Percentiles rank a stretch among this genome's conserved stretches.
phyloP scores from a whole-genome alignment of 2,888 invertebrate species.

The Euclidia mi region DNA sequence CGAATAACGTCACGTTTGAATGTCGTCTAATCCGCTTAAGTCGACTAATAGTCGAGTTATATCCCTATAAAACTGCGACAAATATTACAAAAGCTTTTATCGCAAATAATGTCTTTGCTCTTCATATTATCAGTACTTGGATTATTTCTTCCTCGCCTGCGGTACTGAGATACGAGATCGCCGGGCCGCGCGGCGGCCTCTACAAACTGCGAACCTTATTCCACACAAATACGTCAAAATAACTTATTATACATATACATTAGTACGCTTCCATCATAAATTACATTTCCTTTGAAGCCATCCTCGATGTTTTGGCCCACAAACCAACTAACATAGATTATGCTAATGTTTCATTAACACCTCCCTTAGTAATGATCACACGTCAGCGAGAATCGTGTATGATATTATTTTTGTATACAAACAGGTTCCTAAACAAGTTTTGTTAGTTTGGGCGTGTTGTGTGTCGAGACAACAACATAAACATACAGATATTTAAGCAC shows the following conservation, averaged over 20 bases:
- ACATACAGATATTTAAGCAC: conserved; percentile 33
- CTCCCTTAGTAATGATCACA: conserved; percentile 35
- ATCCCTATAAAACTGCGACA: too few relatives aligned
- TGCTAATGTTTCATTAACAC: conserved; percentile 40
- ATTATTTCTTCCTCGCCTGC: background rate
- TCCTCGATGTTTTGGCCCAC: conserved; percentile 15
- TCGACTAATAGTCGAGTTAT: too few relatives aligned
- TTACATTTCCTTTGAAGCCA: conserved; percentile 23
- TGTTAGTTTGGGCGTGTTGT: conserved; percentile 44
- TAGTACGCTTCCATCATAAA: conserved; percentile 20
- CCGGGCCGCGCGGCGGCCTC: background rate
- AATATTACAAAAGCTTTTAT: too few relatives aligned
- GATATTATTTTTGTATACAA: conserved; percentile 41
- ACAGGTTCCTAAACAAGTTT: conserved; percentile 29
- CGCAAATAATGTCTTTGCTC: too few relatives aligned
- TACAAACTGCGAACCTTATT: too few relatives aligned
- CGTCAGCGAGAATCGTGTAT: conserved; percentile 30
- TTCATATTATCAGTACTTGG: background rate
- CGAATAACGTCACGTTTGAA: too few relatives aligned
- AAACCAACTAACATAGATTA: conserved; percentile 40
- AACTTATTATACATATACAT: conserved; percentile 19
- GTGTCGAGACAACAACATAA: conserved; percentile 25
- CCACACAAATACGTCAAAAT: background rate
- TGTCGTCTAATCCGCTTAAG: too few relatives aligned
- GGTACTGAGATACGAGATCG: background rate